A percentile compares a stretch with the other conserved stretches of the same genome.
Conservation (phyloP, 2,113 vertebrate species). For the Dasypus novemcinctus region DNA sequence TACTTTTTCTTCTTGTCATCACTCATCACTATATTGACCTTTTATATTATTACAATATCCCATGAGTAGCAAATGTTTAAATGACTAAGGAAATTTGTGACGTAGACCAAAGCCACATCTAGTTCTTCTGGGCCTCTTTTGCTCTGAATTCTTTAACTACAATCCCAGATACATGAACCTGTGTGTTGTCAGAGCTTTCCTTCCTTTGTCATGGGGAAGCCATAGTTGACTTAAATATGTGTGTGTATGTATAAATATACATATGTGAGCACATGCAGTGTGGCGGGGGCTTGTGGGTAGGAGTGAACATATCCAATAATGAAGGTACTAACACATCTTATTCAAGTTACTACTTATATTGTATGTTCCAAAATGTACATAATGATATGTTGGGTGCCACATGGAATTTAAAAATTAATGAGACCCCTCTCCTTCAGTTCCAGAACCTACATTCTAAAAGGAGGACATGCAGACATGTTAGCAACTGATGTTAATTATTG, state of each 20-base stretch:
- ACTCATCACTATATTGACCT: background rate
- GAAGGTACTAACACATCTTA: background rate
- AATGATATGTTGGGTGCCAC: background rate
- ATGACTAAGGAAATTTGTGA: background rate
- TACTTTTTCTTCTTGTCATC: background rate
- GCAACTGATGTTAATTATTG: background rate
- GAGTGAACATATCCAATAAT: background rate
- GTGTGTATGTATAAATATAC: background rate
- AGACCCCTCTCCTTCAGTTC: background rate
- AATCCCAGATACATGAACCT: background rate
- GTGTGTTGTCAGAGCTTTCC: background rate
- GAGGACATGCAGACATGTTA: background rate
- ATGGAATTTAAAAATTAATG: background rate
- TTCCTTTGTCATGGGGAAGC: background rate
- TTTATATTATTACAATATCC: background rate
- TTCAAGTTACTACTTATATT: background rate
- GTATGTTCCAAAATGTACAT: background rate
- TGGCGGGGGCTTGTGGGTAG: background rate
- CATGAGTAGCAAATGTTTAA: background rate
- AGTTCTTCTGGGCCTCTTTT: background rate
- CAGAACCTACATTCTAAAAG: background rate
- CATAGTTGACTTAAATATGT: background rate
- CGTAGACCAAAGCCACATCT: background rate
- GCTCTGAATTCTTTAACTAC: background rate
- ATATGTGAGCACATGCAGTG: rapidly evolving